Base-by-base conservation (phyloP, 2,888 invertebrate species). In the Eumerus sabulonum region DNA sequence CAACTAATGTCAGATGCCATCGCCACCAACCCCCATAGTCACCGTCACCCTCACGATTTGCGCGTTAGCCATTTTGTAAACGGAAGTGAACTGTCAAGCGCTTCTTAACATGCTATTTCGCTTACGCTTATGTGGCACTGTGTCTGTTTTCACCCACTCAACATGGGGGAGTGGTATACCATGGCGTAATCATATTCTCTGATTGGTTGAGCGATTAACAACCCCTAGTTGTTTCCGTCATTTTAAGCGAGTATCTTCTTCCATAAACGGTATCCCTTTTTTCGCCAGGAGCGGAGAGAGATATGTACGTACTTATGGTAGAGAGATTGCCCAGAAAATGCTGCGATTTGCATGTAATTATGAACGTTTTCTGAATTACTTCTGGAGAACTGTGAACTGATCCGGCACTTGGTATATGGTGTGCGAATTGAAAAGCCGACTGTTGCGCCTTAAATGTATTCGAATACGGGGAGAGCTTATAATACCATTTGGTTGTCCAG, bases 141-240 rank as follows among this genome's bases (percentile, higher is more conserved):
- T 35, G 53, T 11, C 44, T 4, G 48, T 47, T 36, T 56, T 45
- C 27, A 45, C 38, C 79, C 59, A 40, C 54, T 56, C 56, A 45
- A 54, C 38, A 71, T 66, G 79, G 68, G 68, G 79, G 74, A 74
- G 79, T 79, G 79, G 79, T 74, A 64, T 79, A 35, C 44, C 27
- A 40, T 50, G 36, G 40, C 44, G 59, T 68, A 77, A 76, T 57
- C 73, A 63, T 54, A 51, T 18, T 48, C 45, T 81, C 74, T 77
- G 84, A 84, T 85, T 85, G 85, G 85, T 83, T 66, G 57, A 70
- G 44, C 76, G 68, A 82, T 83, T 83, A 84, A 59, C 82, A 82
- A 83, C 84, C 84, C 84, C 82, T 40, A 66, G 82, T 82, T 82
- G 81, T 76, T 83, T 82, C 72, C 82, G 62, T 77, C 64, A 62